These are phyloP conservation scores for Limnephilus auricula DNA, from an alignment of 2,888 invertebrate species.

Conservation along the genomic window DNA sequence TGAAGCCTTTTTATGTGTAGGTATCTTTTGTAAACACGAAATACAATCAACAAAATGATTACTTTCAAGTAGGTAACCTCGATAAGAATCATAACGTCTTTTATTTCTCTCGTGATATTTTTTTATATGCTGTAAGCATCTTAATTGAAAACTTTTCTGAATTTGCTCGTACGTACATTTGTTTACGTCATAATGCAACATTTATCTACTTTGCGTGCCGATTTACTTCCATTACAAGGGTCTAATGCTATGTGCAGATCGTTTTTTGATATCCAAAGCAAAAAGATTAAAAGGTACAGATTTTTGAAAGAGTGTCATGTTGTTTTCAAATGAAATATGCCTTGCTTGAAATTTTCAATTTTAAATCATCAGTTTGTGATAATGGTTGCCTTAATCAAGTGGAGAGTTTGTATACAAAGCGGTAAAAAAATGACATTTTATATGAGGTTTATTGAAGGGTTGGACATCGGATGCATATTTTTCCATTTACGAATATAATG, in stretches of 20 bases:
- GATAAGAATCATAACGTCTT: conserved; percentile 16
- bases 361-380: too few relatives aligned
- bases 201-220: background rate
- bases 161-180: background rate
- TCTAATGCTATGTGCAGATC: background rate
- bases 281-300: background rate
- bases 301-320: background rate
- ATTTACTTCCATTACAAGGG: background rate
- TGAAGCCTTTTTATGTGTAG: background rate
- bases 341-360: too few relatives aligned
- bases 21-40: background rate
- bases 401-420: too few relatives aligned
- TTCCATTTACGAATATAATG: background rate
- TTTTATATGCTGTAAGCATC: background rate
- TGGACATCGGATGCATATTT: background rate
- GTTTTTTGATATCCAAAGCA: background rate
- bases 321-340: too few relatives aligned
- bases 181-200: background rate
- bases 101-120: conserved; percentile 11
- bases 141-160: conserved; percentile 31
- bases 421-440: too few relatives aligned
- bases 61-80: background rate
- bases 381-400: too few relatives aligned
- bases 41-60: conserved; percentile 19
- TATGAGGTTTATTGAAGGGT: background rate